Percentiles rank a stretch among this genome's conserved stretches.
Evolutionary conservation across 2,888 invertebrate genomes (phyloP).

Genomic region (Synergus itoensis): DNA sequence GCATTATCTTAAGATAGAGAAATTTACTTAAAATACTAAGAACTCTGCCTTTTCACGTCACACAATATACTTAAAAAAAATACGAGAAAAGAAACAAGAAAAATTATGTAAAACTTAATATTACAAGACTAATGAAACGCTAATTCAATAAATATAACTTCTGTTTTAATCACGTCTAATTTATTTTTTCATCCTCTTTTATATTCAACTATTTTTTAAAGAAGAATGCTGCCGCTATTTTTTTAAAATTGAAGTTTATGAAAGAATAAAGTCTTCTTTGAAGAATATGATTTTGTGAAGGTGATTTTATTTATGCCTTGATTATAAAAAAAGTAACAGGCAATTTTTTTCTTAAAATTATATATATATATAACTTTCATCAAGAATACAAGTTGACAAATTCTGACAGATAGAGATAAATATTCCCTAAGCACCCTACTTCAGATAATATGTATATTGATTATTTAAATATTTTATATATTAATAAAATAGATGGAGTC

Average conservation of each 20-base stretch:
- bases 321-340: too few relatives aligned
- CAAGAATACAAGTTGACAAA: too few relatives aligned
- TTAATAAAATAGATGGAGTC: background rate
- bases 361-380: too few relatives aligned
- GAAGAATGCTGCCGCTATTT: too few relatives aligned
- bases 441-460: too few relatives aligned
- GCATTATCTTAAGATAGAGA: conserved; percentile 4
- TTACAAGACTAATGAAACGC: background rate
- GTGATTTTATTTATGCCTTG: too few relatives aligned
- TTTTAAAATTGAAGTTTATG: too few relatives aligned
- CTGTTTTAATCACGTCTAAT: background rate
- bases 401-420: too few relatives aligned
- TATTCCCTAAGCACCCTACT: too few relatives aligned
- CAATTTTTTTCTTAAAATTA: too few relatives aligned
- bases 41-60: conserved; percentile 9
- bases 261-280: too few relatives aligned
- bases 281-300: too few relatives aligned
- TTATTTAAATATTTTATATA: background rate
- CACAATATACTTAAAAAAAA: background rate
- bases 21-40: background rate
- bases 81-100: background rate
- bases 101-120: conserved; percentile 1
- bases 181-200: background rate
- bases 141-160: conserved; percentile 4
- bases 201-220: background rate